Percentiles rank a stretch among this genome's conserved stretches.
Evolutionary conservation across 2,113 vertebrate species (phyloP).

Genomic region (Saguinus midas): DNA sequence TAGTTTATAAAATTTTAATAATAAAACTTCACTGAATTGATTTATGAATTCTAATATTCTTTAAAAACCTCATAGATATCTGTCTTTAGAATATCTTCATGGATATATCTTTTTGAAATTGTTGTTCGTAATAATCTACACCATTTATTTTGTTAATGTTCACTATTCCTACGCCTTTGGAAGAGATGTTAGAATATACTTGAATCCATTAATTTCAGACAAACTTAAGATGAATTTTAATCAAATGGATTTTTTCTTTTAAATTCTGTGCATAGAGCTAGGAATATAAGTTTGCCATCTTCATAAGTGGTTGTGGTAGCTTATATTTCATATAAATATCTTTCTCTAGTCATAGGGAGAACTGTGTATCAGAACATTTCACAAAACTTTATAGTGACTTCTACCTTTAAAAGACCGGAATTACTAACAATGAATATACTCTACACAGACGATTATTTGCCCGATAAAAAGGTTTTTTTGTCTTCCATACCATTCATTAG

Average conservation of each 20-base stretch:
- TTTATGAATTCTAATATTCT: neutral
- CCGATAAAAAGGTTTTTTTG: neutral
- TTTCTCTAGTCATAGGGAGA: neutral
- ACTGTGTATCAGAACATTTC: neutral
- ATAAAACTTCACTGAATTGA: neutral
- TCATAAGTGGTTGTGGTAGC: neutral
- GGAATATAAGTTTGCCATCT: neutral
- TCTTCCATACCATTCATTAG: neutral
- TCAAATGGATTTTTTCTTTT: neutral
- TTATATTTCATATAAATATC: neutral
- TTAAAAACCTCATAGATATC: neutral
- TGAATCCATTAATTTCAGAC: neutral
- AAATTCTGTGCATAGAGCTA: neutral
- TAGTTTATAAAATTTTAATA: neutral
- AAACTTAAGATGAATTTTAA: conserved; percentile 2
- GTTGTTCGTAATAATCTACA: neutral
- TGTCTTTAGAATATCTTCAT: neutral
- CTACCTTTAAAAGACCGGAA: neutral
- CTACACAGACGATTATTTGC: neutral
- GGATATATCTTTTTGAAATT: conserved; percentile 8
- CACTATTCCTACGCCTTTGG: neutral
- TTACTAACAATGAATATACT: neutral
- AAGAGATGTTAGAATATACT: neutral
- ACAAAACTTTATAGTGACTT: neutral
- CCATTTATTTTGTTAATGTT: conserved; percentile 1